Base-by-base conservation (phyloP, 2,888 invertebrate genomes). In the Koerneria pararmatus region DNA sequence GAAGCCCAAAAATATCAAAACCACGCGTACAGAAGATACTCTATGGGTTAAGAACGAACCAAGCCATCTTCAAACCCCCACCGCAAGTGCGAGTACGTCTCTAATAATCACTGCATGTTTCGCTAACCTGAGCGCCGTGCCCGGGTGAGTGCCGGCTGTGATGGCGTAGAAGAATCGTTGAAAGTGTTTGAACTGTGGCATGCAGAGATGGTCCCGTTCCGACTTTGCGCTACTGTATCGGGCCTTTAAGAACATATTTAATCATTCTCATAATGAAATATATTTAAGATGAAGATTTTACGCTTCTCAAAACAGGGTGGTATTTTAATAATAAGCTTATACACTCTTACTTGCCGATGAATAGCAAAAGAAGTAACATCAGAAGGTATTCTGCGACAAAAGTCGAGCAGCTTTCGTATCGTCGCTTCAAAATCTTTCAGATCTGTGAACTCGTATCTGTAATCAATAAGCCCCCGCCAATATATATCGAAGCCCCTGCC, bases 111-210 rank as follows among this genome's bases (percentile, higher is more conserved):
- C 15, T 32, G 27, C 3, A 35, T 32, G 46, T 31, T 4, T 31
- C 31, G 29, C 58, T 37, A 15, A 72, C 76, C 76, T 69, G 57
- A 76, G 66, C 34, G 67, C 67, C 2, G 69, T 71, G 53, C 76
- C 76, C 24, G 49, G 58, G 62, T 74, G 74, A 6, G 74, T 72
- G 51, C 76, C 76, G 22, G 76, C 73, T 58, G 74, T 64, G 5
- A 76, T 68, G n/a, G 74, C 66, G 11, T 72, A 51, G 35, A 76
- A 66, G 65, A 76, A 76, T 29, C 74, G 69, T 64, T 76, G 73
- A 54, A 54, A 74, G 19, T 71, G 68, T 48, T 76, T 76, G 59
- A 76, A 66, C 46, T 56, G 46, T 0, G 76, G 74, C 29, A 73
- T 65, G 46, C 73, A 72, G 1, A 41, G 15, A 35, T 70, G 69